Percentiles rank a stretch among this genome's conserved stretches.
These are phyloP conservation scores for Miichthys miiuy DNA, from an alignment of 2,797 vertebrate species.

Conservation along the genomic window DNA sequence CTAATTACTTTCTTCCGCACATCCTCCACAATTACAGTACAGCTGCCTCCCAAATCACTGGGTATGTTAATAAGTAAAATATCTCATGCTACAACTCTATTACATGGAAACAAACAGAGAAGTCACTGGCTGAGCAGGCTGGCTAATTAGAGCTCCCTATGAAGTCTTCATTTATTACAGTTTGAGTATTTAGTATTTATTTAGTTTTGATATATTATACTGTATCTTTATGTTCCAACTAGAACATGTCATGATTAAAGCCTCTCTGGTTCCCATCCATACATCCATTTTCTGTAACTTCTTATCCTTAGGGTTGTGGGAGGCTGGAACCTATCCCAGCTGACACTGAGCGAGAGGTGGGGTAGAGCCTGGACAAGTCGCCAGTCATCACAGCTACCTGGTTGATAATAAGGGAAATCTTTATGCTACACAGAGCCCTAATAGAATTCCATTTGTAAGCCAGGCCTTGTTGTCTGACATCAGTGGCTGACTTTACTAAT, in stretches of 20 bases:
- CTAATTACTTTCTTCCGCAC: conserved; percentile 84
- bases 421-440: neutral
- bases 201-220: neutral
- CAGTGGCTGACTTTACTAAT: neutral
- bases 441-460: neutral
- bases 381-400: too few species aligned
- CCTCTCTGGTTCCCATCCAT: neutral
- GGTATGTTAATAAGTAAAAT: conserved; percentile 65
- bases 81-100: conserved; percentile 55
- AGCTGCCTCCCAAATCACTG: conserved; percentile 77
- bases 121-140: conserved; percentile 6
- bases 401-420: neutral
- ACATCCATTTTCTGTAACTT: neutral
- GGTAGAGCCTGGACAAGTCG: neutral
- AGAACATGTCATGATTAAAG: neutral
- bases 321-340: neutral
- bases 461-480: neutral
- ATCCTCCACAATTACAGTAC: conserved; percentile 80
- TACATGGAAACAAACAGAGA: conserved; percentile 29
- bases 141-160: conserved; percentile 11
- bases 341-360: neutral
- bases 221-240: neutral
- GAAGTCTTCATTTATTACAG: conserved; percentile 18
- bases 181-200: neutral
- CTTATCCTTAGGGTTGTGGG: neutral